phyloP scores from a whole-genome alignment of 2,797 vertebrate genomes.

The Coracias cyanogaster region DNA sequence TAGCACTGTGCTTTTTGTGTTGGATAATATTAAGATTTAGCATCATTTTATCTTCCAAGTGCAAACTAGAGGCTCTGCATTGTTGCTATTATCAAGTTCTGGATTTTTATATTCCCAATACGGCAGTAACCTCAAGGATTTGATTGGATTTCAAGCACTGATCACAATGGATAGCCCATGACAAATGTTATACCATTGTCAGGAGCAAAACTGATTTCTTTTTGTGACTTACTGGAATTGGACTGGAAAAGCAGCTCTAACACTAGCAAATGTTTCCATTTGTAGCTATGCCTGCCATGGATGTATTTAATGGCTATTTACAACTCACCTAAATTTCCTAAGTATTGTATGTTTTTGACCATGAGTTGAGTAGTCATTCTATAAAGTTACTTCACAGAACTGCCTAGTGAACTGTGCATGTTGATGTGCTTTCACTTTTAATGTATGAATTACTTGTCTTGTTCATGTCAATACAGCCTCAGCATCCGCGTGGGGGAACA shows the following conservation, averaged over 20 bases:
- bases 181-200: neutral
- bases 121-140: neutral
- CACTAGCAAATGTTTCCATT: conserved; percentile 69
- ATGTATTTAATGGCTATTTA: conserved; percentile 85
- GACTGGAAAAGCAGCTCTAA: conserved; percentile 77
- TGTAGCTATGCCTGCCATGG: conserved; percentile 66
- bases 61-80: neutral
- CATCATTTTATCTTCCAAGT: neutral
- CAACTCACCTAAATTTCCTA: conserved; percentile 72
- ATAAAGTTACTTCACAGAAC: conserved; percentile 77
- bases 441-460: conserved; percentile 91
- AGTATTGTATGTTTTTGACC: conserved; percentile 77
- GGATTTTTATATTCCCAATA: neutral
- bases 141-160: neutral
- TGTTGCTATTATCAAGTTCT: neutral
- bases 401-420: conserved; percentile 79
- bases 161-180: neutral
- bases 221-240: neutral
- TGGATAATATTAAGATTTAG: neutral
- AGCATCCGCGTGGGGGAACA: conserved; percentile 91
- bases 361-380: conserved; percentile 76
- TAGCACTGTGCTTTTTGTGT: neutral
- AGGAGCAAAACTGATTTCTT: neutral
- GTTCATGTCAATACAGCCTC: conserved; percentile 95
- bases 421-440: conserved; percentile 86